phyloP scores from a whole-genome alignment of 1,140 invertebrate species.

The Saccostrea cuccullata region DNA sequence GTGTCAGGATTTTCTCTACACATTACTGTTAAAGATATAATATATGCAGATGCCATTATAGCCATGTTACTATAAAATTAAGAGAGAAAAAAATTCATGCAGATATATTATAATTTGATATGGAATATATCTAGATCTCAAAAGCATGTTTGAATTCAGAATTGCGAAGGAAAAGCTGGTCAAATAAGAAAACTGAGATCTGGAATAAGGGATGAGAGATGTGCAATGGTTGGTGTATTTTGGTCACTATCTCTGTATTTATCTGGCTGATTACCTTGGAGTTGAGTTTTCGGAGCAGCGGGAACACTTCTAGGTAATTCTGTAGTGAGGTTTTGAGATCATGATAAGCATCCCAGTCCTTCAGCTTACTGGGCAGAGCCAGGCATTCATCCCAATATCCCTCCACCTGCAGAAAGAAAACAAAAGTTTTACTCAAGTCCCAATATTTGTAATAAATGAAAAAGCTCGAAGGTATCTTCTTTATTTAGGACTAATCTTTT shows the following conservation, averaged over 20 bases:
- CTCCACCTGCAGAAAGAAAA: slow-evolving; percentile 69
- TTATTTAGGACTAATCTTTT: no score
- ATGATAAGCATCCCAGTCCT: slow-evolving; percentile 78
- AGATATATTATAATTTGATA: no score
- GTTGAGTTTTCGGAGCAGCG: slow-evolving; percentile 75
- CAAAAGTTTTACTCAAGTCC: not conserved
- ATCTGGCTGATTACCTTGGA: slow-evolving; percentile 70
- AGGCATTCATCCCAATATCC: slow-evolving; percentile 78
- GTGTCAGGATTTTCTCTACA: no score
- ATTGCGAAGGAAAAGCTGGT: no score
- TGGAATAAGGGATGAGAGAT: not conserved
- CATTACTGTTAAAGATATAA: not conserved
- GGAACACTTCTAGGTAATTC: slow-evolving; percentile 76
- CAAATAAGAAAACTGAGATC: no score
- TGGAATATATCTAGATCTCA: not conserved
- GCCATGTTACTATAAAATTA: not conserved
- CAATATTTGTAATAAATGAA: no score
- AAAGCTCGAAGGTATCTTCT: no score
- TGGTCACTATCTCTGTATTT: not conserved
- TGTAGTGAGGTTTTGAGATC: slow-evolving; percentile 76
- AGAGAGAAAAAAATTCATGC: no score
- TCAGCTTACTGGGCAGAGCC: slow-evolving; percentile 77
- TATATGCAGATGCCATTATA: not conserved
- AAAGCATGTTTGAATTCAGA: not conserved
- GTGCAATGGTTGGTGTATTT: not conserved